Base-by-base conservation (phyloP, 2,888 invertebrate genomes). In the Lasius fuliginosus region DNA sequence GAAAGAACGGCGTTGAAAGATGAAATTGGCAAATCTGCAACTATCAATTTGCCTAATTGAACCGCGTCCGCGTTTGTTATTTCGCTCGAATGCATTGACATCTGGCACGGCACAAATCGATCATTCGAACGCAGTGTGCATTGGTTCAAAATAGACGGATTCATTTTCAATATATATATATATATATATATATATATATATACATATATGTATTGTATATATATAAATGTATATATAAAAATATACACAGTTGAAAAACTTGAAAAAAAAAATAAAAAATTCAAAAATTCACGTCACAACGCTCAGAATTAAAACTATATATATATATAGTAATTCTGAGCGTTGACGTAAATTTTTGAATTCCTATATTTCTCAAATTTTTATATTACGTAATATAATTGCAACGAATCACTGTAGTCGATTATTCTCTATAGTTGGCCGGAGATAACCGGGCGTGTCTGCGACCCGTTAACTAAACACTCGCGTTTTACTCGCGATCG, bases 401-500 rank as follows among this genome's bases (percentile, higher is more conserved):
- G n/a, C 8, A 42, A 58, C 6, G n/a, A 27, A 68, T 77, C 30
- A 23, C 27, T 40, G 36, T 40, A 15, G 11, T 56, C n/a, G 12
- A 56, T 40, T 67, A 58, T 77, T 58, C 36, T 12, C 56, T 58
- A 36, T 18, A 23, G 6, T 23, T 46, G 33, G 33, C 12, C n/a
- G 69, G n/a, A 53, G 49, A 46, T 79, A 33, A 23, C 42, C 23
- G 42, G 60, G 49, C 36, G 60, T 60, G 60, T 60, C 46, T 77
- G 56, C 30, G 30, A 67, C 40, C 56, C 60, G 46, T 79, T 60
- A 69, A 69, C 60, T 60, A 79, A 79, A 79, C 58, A 68, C 6
- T 68, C 30, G 58, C 69, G 8, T 79, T 79, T 58, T 69, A 18
- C 49, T 76, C 33, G 69, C 58, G 79, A 79, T 79, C 69, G 79